Evolutionary conservation across 2,113 vertebrate species (phyloP), one percentile per base, ranked within the genome.

Genomic region (Emydocephalus ijimae): DNA sequence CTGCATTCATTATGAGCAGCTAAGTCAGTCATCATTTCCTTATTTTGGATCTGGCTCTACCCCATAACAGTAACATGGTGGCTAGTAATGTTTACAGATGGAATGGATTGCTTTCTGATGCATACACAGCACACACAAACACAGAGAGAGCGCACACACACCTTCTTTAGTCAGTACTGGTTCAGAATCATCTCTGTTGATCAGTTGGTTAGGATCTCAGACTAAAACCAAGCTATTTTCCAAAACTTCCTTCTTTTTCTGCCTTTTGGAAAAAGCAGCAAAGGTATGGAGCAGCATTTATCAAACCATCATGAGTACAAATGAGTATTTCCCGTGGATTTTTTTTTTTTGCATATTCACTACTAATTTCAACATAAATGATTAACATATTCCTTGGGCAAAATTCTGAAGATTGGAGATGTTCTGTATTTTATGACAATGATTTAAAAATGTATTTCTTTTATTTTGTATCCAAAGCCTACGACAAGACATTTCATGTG

Each of bases 31-130:
- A 5, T 39, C 39, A 7, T 39, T 81, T 81, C 34, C 18, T 39
- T 81, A 20, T 81, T 81, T 39, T 39, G 34, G 6, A 81, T 21
- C 34, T 81, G 34, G 34, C 69, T 43, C 21, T 21, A 29, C 61
- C 5, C 2, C 2, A 15, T 4, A 39, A 5, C 3, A 12, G 39
- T 14, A 48, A 15, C 2, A 39, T 59, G 43, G 0, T 8, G 1
- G 21, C 5, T 24, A 14, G 39, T 56, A 59, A 61, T 8, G 12
- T 45, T 45, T 45, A 2, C 12, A 48, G 55, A 45, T 14, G 5
- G 39, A 18, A 45, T 89, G n/a, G 23, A 24, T 89, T 48, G 12
- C 9, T 24, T 26, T 45, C 43, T 26, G 23, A 26, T 45, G 14
- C 23, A 29, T 29, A 64, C 61, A 14, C 61, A 61, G 11, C 39